phyloP scores from a whole-genome alignment of 2,113 vertebrate genomes.

The Nothobranchius kuhntae region DNA sequence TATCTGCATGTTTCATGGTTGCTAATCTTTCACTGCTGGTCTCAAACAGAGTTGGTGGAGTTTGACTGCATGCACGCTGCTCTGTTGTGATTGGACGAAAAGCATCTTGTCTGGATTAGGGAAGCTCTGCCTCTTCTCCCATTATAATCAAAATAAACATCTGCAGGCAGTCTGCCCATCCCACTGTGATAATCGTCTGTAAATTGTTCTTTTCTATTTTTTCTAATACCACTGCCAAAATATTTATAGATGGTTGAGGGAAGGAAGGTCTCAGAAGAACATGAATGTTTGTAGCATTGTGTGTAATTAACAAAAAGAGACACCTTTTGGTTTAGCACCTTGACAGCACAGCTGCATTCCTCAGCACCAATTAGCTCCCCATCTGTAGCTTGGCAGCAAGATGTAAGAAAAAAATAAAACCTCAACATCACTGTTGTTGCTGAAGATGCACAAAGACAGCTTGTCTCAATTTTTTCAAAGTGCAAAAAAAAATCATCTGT shows the following conservation, averaged over 20 bases:
- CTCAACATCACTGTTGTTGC: constrained; percentile 39
- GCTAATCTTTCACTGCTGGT: constrained; percentile 47
- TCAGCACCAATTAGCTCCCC: constrained; percentile 72
- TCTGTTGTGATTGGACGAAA: constrained; percentile 56
- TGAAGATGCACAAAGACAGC: constrained; percentile 33
- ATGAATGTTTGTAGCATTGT: constrained; percentile 72
- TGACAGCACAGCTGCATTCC: constrained; percentile 72
- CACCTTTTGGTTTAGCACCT: constrained; percentile 72
- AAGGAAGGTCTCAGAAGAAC: constrained; percentile 64
- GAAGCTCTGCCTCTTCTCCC: constrained; percentile 50
- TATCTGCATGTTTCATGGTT: constrained; percentile 75
- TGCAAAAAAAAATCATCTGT: background rate
- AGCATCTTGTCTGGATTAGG: constrained; percentile 43
- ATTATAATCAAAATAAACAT: constrained; percentile 75
- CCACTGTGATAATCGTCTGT: constrained; percentile 79
- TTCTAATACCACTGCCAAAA: constrained; percentile 71
- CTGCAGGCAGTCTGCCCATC: constrained; percentile 70
- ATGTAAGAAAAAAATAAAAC: constrained; percentile 3
- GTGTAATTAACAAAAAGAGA: constrained; percentile 79
- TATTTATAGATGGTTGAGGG: constrained; percentile 62
- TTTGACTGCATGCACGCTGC: constrained; percentile 37
- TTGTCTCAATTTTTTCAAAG: constrained; percentile 24
- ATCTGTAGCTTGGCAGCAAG: constrained; percentile 67
- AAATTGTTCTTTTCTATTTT: constrained; percentile 61
- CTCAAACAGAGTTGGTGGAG: constrained; percentile 15